Conservation (phyloP, 2,888 invertebrate genomes). For the Pocota personata region DNA sequence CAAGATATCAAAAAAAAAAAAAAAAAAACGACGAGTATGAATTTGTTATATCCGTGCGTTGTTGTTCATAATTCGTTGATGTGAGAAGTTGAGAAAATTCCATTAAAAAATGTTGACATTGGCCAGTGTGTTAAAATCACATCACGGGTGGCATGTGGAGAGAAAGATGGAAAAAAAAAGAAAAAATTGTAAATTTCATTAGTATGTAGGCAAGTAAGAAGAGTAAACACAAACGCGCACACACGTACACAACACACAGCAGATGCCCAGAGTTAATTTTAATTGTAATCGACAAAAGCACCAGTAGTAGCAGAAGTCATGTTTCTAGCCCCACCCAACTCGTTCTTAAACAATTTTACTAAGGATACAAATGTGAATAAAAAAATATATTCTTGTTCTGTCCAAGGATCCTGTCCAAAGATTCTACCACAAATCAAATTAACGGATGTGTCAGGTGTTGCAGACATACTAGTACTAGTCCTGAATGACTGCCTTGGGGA, state of each 20-base stretch:
- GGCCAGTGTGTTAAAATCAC: conserved; percentile 47
- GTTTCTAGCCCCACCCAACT: not conserved
- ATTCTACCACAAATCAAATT: no score
- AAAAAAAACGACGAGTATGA: conserved; percentile 28
- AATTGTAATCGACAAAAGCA: not conserved
- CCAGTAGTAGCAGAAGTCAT: not conserved
- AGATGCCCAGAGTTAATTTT: not conserved
- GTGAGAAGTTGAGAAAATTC: conserved; percentile 66
- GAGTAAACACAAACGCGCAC: not conserved
- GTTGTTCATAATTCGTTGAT: conserved; percentile 64
- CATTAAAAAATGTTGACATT: conserved; percentile 67
- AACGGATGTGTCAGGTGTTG: no score
- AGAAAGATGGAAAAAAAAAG: conserved; percentile 9
- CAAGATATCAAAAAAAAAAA: conserved; percentile 23
- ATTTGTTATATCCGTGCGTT: conserved; percentile 60
- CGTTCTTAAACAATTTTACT: no score
- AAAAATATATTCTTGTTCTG: no score
- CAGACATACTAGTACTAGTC: no score
- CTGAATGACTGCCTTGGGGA: no score
- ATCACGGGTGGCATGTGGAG: conserved; percentile 36
- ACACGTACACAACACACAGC: not conserved
- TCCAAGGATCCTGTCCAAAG: no score
- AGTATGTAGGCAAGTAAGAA: conserved; percentile 33
- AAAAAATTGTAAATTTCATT: conserved; percentile 31
- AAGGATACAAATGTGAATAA: no score